Conservation (phyloP, 1,140 invertebrate species). For the Drosophila pachea region DNA sequence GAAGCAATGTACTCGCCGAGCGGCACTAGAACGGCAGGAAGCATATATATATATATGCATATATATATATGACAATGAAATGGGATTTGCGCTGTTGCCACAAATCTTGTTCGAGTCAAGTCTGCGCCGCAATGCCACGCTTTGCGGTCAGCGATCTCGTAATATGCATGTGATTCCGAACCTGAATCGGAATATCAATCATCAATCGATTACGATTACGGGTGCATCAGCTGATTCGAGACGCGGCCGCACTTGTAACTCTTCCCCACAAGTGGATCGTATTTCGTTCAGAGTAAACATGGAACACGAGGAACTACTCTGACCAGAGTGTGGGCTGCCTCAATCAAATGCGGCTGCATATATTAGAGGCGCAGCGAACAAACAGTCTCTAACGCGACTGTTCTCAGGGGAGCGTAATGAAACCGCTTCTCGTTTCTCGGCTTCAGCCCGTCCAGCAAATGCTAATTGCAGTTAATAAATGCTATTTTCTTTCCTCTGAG, state of each 20-base stretch:
- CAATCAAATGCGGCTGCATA: too few species aligned
- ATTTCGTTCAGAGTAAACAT: too few species aligned
- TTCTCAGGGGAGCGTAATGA: too few species aligned
- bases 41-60: constrained; percentile 5
- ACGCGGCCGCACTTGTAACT: constrained; percentile 6
- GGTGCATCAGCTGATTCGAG: neutral
- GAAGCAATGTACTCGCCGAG: constrained; percentile 21
- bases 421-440: too few species aligned
- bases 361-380: too few species aligned
- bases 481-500: too few species aligned
- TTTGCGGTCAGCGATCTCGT: constrained; percentile 21
- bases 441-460: too few species aligned
- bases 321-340: too few species aligned
- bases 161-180: neutral
- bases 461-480: too few species aligned
- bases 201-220: constrained; percentile 14
- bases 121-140: constrained; percentile 22
- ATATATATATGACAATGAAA: constrained; percentile 9
- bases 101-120: constrained; percentile 8
- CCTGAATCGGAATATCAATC: neutral
- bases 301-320: too few species aligned
- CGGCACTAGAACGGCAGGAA: constrained; percentile 1
- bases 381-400: too few species aligned
- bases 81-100: constrained; percentile 43
- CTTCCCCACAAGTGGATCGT: neutral